phyloP scores from a whole-genome alignment of 2,888 invertebrate species.

The Cerastis leucographa region DNA sequence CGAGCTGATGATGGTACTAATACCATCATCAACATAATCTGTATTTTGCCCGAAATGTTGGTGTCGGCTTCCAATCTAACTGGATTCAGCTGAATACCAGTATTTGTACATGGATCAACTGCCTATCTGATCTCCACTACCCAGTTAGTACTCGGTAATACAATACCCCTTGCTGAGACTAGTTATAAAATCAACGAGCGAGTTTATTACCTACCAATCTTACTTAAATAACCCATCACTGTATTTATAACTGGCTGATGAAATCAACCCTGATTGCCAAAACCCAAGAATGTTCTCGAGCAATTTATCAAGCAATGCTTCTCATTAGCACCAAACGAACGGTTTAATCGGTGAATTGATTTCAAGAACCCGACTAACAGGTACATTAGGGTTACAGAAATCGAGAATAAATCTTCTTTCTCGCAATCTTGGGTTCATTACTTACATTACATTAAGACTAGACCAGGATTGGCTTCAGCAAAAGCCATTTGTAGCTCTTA shows the following conservation, averaged over 20 bases:
- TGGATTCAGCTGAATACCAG: too few species aligned
- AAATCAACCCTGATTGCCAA: neutral
- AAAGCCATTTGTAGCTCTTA: slow-evolving; percentile 32
- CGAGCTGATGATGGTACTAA: too few species aligned
- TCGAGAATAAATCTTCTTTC: slow-evolving; percentile 56
- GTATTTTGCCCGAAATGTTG: too few species aligned
- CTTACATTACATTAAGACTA: slow-evolving; percentile 49
- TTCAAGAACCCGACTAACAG: slow-evolving; percentile 54
- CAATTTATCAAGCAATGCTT: slow-evolving; percentile 29
- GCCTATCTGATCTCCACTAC: too few species aligned
- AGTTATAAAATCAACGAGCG: neutral
- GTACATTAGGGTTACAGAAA: slow-evolving; percentile 34
- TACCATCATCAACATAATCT: too few species aligned
- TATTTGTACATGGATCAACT: too few species aligned
- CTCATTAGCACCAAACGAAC: slow-evolving; percentile 25
- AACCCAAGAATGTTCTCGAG: neutral
- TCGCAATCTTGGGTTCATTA: slow-evolving; percentile 45
- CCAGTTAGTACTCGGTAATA: too few species aligned
- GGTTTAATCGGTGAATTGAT: slow-evolving; percentile 61
- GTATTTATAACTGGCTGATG: neutral
- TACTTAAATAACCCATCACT: neutral
- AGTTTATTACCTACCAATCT: neutral
- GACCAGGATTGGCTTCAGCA: slow-evolving; percentile 33
- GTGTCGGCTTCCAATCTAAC: too few species aligned
- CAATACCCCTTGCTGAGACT: too few species aligned